A percentile compares a stretch with the other conserved stretches of the same genome.
Evolutionary conservation across 2,113 vertebrate species (phyloP).

Genomic region (Saccopteryx leptura): DNA sequence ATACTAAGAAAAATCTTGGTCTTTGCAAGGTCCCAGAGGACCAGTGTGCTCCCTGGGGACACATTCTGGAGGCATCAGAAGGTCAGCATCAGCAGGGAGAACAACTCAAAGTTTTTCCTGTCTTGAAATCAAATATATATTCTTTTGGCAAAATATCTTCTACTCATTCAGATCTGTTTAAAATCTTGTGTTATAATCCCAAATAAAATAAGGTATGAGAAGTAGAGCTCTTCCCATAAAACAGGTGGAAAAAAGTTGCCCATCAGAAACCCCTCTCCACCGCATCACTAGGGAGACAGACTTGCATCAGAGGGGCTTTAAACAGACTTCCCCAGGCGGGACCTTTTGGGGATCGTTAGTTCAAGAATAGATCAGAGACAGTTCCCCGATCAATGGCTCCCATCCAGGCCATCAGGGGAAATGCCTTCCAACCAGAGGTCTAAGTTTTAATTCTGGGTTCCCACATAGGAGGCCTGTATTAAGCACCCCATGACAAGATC

Average conservation of each 20-base stretch:
- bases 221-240: background rate
- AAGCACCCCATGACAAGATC: background rate
- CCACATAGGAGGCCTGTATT: background rate
- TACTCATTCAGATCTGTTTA: background rate
- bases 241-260: background rate
- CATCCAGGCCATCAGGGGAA: background rate
- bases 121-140: slow-evolving; percentile 1
- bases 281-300: background rate
- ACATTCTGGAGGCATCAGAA: background rate
- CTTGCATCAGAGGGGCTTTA: background rate
- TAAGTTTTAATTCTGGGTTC: background rate
- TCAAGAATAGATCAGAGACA: background rate
- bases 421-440: background rate
- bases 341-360: background rate
- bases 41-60: background rate
- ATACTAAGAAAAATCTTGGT: background rate
- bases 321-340: no score
- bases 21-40: background rate
- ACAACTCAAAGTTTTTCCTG: background rate
- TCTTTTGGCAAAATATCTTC: background rate
- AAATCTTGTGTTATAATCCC: background rate
- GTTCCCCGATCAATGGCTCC: background rate
- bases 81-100: background rate
- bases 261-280: background rate
- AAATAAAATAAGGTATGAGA: background rate